A percentile compares a stretch with the other conserved stretches of the same genome.
Evolutionary conservation across 2,888 invertebrate species (phyloP).

Genomic region (Lithophane leautieri): DNA sequence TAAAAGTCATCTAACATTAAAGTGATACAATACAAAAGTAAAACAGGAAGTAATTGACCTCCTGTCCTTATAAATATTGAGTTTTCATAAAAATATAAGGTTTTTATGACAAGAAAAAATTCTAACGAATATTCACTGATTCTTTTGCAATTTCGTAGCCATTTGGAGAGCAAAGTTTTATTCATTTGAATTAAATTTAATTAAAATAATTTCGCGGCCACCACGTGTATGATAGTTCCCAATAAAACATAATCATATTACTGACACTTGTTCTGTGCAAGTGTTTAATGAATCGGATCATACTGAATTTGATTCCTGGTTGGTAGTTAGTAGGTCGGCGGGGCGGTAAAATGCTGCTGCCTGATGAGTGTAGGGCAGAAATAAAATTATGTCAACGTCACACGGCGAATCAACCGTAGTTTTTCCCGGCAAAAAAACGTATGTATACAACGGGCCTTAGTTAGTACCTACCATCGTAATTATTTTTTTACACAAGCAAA

Average conservation of each 20-base stretch:
- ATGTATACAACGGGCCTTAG: too few relatives aligned
- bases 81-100: not conserved
- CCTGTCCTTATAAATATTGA: not conserved
- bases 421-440: too few relatives aligned
- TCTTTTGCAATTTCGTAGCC: not conserved
- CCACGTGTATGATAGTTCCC: constrained; percentile 42
- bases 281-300: constrained; percentile 88
- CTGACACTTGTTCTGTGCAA: constrained; percentile 83
- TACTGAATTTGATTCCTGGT: constrained; percentile 76
- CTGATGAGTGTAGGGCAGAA: not conserved
- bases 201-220: constrained; percentile 22
- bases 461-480: too few relatives aligned
- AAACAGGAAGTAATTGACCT: not conserved
- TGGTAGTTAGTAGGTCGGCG: constrained; percentile 59
- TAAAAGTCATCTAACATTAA: not conserved
- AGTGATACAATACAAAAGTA: not conserved
- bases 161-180: not conserved
- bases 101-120: not conserved
- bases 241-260: constrained; percentile 80
- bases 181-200: constrained; percentile 18
- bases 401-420: too few relatives aligned
- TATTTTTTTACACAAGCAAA: too few relatives aligned
- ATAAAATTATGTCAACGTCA: too few relatives aligned
- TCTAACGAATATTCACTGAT: not conserved
- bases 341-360: constrained; percentile 78